A percentile compares a stretch with the other conserved stretches of the same genome.
These are phyloP conservation scores for Lasioglossum albipes DNA, from an alignment of 1,140 invertebrate species.

Conservation along the genomic window DNA sequence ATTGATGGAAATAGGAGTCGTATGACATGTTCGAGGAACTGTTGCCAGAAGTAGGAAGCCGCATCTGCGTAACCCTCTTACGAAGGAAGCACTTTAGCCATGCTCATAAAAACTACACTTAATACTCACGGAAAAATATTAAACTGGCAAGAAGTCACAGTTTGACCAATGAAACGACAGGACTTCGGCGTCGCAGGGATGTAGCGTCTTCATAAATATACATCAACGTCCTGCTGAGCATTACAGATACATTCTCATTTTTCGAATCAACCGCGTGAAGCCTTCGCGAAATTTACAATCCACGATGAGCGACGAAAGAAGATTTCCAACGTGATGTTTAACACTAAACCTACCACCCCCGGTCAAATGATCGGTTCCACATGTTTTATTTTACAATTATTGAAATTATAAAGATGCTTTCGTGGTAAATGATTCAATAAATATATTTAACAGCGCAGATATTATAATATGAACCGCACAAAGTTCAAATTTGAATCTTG, in stretches of 20 bases:
- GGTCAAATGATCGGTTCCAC: too few species aligned
- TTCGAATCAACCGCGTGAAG: not conserved
- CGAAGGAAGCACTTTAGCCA: not conserved
- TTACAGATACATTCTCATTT: not conserved
- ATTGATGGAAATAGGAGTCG: constrained; percentile 24
- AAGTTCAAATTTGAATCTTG: too few species aligned
- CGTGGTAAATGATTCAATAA: too few species aligned
- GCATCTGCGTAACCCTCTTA: constrained; percentile 15
- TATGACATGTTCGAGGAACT: constrained; percentile 4
- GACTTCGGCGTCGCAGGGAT: not conserved
- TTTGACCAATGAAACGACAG: not conserved
- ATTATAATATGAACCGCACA: too few species aligned
- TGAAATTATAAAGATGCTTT: too few species aligned
- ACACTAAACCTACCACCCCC: too few species aligned
- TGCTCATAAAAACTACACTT: constrained; percentile 7
- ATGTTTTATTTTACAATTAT: too few species aligned
- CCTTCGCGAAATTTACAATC: not conserved
- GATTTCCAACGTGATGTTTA: not conserved
- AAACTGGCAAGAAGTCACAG: not conserved
- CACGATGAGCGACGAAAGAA: not conserved
- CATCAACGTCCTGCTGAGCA: not conserved
- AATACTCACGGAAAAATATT: not conserved
- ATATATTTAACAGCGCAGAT: too few species aligned
- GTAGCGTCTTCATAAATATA: not conserved
- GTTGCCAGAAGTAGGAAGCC: constrained; percentile 16